Evolutionary conservation across 2,797 vertebrate genomes (phyloP).

Genomic region (Urophycis tenuis): DNA sequence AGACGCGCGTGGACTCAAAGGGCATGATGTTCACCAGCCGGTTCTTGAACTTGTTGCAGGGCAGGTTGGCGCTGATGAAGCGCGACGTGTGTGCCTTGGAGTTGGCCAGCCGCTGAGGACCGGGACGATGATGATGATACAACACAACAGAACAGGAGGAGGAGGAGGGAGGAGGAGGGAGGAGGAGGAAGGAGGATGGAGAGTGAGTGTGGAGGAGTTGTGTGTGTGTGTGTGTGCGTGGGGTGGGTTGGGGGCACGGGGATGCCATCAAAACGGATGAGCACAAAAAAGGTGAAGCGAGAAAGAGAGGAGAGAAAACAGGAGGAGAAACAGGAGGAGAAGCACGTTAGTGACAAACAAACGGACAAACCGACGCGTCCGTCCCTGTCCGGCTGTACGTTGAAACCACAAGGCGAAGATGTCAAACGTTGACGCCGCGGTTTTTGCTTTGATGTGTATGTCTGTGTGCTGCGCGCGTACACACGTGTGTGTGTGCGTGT

Average conservation of each 20-base stretch:
- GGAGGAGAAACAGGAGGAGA: background rate
- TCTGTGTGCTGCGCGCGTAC: background rate
- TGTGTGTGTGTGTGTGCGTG: too few species aligned
- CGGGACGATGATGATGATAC: background rate
- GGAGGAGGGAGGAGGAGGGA: background rate
- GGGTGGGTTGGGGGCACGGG: constrained; percentile 19
- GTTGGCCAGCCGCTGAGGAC: constrained; percentile 86
- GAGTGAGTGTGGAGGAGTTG: background rate
- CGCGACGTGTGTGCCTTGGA: constrained; percentile 98
- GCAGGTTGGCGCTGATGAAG: constrained; percentile 89
- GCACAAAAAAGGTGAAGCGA: too few species aligned
- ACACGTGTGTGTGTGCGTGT: background rate
- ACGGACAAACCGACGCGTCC: constrained; percentile 36
- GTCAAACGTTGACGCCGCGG: constrained; percentile 18
- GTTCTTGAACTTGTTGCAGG: constrained; percentile 81
- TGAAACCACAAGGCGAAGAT: constrained; percentile 1
- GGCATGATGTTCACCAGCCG: constrained; percentile 80
- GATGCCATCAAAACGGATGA: background rate
- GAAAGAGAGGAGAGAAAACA: background rate
- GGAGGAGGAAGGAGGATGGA: background rate
- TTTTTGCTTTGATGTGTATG: background rate
- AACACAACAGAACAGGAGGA: background rate
- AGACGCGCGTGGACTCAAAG: constrained; percentile 81
- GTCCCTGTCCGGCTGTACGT: background rate
- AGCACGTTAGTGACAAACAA: constrained; percentile 29